Conservation (phyloP, 2,888 invertebrate genomes). For the Steinernema scapterisci region DNA sequence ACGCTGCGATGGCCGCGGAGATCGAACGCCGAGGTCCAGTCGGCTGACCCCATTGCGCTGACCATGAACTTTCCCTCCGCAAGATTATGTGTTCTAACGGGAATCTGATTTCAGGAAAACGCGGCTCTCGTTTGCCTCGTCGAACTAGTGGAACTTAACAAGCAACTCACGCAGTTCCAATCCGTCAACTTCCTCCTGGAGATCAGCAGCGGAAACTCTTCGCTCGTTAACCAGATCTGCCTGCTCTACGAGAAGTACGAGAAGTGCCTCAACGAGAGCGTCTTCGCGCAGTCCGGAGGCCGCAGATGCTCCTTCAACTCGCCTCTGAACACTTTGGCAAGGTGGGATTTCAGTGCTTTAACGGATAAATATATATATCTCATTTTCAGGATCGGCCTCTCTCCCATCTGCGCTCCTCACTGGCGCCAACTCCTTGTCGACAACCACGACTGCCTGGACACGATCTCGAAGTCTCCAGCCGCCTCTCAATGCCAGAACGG, state of each 20-base stretch:
- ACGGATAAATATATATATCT: background rate
- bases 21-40: background rate
- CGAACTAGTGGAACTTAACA: slow-evolving; percentile 64
- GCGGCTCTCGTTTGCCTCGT: slow-evolving; percentile 62
- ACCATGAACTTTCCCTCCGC: slow-evolving; percentile 5
- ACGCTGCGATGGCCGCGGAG: background rate
- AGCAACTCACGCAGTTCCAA: slow-evolving; percentile 56
- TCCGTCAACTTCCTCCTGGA: slow-evolving; percentile 61
- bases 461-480: slow-evolving; percentile 41
- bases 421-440: slow-evolving; percentile 53
- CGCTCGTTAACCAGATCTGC: slow-evolving; percentile 59
- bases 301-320: slow-evolving; percentile 62
- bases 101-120: slow-evolving; percentile 51
- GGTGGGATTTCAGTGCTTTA: slow-evolving; percentile 36
- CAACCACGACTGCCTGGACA: slow-evolving; percentile 53
- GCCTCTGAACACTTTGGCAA: slow-evolving; percentile 62
- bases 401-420: slow-evolving; percentile 58
- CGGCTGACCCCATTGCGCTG: background rate
- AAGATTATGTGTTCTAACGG: background rate
- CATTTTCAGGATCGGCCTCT: slow-evolving; percentile 57
- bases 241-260: slow-evolving; percentile 50
- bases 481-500: slow-evolving; percentile 58
- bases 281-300: slow-evolving; percentile 51
- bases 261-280: slow-evolving; percentile 53
- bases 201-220: slow-evolving; percentile 54